Percentiles rank a stretch among this genome's conserved stretches.
These are phyloP conservation scores for Ancistrus triradiatus DNA, from an alignment of 2,113 vertebrate genomes.

Conservation along the genomic window DNA sequence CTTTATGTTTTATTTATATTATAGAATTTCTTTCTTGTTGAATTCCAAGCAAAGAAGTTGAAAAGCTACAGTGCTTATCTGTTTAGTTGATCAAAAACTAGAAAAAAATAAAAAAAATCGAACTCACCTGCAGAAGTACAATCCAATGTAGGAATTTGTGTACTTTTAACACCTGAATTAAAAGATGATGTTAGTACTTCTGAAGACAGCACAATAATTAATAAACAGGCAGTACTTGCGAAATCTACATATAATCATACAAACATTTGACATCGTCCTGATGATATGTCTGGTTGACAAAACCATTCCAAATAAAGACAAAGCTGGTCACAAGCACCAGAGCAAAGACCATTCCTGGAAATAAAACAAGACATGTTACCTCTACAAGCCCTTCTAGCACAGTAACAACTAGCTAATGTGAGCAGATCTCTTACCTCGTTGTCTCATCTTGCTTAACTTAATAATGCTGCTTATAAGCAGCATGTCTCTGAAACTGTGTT, in stretches of 20 bases:
- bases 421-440: constrained; percentile 20
- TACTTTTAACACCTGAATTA: constrained; percentile 8
- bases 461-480: no score
- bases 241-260: background rate
- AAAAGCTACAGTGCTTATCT: no score
- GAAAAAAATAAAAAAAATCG: background rate
- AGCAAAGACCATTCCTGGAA: constrained; percentile 35
- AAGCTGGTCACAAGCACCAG: constrained; percentile 31
- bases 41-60: no score
- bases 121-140: constrained; percentile 24
- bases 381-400: background rate
- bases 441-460: constrained; percentile 10
- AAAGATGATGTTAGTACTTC: background rate
- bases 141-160: background rate
- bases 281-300: constrained; percentile 11
- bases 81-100: no score
- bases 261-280: background rate
- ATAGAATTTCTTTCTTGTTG: no score
- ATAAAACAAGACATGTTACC: background rate
- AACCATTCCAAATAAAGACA: constrained; percentile 43
- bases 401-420: background rate
- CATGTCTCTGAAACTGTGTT: background rate
- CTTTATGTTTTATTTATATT: no score
- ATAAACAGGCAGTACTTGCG: background rate
- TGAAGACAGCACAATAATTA: background rate